Evolutionary conservation across 2,113 vertebrate species (phyloP).

Genomic region (Patagioenas fasciata): DNA sequence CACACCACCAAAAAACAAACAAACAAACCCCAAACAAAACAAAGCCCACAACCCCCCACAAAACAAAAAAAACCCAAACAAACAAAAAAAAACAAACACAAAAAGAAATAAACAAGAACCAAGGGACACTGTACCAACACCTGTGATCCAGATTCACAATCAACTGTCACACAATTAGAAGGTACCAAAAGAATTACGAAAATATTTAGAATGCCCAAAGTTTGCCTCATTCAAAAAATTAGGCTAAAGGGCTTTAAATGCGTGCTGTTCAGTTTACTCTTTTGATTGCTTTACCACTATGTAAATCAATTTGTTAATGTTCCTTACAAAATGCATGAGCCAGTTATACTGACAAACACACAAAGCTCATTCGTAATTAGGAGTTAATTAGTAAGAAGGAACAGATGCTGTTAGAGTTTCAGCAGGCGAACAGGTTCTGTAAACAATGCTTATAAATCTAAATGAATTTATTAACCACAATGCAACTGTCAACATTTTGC

Average conservation of each 20-base stretch:
- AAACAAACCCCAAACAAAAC: not conserved
- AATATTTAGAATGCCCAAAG: constrained; percentile 14
- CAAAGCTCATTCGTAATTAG: constrained; percentile 91
- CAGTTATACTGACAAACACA: constrained; percentile 87
- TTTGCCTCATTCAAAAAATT: constrained; percentile 48
- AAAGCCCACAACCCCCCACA: not conserved
- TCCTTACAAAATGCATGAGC: constrained; percentile 86
- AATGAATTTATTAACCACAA: constrained; percentile 88
- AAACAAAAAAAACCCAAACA: too few species aligned
- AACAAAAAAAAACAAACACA: too few species aligned
- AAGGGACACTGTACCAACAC: not conserved
- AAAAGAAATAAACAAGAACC: not conserved
- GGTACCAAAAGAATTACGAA: not conserved
- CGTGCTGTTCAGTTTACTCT: constrained; percentile 82
- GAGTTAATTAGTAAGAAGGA: constrained; percentile 92
- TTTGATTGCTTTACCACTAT: constrained; percentile 79
- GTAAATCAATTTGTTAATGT: constrained; percentile 89
- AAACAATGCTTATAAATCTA: constrained; percentile 97
- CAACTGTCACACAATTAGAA: not conserved
- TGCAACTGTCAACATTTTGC: constrained; percentile 81
- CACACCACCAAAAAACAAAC: not conserved
- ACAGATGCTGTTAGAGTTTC: constrained; percentile 93
- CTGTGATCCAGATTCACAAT: not conserved
- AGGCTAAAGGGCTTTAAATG: constrained; percentile 70
- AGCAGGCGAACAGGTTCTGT: constrained; percentile 90